These are phyloP conservation scores for Varanus komodoensis DNA, from an alignment of 2,113 vertebrate species.

Conservation along the genomic window DNA sequence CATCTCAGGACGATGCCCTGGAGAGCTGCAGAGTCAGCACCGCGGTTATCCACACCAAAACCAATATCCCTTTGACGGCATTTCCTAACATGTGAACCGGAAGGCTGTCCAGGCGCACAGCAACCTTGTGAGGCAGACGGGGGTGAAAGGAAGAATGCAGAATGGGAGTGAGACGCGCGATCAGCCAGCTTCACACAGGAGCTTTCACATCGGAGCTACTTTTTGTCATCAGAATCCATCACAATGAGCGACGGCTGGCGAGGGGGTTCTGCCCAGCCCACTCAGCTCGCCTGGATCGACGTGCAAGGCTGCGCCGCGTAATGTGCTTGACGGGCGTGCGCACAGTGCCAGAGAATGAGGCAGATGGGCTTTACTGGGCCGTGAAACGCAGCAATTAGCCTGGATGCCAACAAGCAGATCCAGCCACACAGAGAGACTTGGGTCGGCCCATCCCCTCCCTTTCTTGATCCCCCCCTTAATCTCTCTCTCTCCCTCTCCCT, in stretches of 20 bases:
- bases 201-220: not conserved
- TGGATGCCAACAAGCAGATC: not conserved
- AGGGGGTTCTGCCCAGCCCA: not conserved
- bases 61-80: not conserved
- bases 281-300: not conserved
- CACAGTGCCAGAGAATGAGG: not conserved
- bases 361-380: conserved; percentile 2
- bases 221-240: not conserved
- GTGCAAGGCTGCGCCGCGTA: not conserved
- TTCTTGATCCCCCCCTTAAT: not conserved
- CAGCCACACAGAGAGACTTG: not conserved
- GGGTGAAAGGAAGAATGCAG: not conserved
- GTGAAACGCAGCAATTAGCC: conserved; percentile 14
- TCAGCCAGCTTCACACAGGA: too few relatives aligned
- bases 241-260: not conserved
- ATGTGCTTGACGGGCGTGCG: not conserved
- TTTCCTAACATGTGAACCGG: not conserved
- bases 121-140: not conserved
- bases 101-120: too few relatives aligned
- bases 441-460: not conserved
- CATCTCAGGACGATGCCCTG: not conserved
- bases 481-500: not conserved
- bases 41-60: not conserved
- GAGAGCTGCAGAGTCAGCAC: not conserved
- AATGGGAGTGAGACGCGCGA: not conserved